phyloP scores from a whole-genome alignment of 2,797 vertebrate genomes.

The Onychomys arenicola region DNA sequence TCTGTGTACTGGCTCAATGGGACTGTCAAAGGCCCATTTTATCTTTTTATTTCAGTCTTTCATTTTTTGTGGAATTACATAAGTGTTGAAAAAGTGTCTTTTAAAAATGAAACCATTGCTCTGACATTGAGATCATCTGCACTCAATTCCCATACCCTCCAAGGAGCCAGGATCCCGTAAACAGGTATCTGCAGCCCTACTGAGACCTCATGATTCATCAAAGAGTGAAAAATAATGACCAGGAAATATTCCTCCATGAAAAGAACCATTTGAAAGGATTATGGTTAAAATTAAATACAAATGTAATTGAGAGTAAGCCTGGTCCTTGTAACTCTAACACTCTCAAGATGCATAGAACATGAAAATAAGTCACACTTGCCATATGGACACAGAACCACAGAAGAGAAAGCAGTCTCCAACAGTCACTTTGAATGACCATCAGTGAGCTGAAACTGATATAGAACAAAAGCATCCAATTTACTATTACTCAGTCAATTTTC shows the following conservation, averaged over 20 bases:
- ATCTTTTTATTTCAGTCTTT: not conserved
- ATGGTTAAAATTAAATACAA: constrained; percentile 36
- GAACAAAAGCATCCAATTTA: not conserved
- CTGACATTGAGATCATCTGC: not conserved
- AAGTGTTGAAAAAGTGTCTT: not conserved
- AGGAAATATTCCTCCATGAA: not conserved
- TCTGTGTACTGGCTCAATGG: not conserved
- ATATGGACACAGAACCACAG: not conserved
- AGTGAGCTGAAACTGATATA: not conserved
- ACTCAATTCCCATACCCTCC: not conserved
- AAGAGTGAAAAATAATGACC: not conserved
- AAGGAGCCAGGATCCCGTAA: not conserved
- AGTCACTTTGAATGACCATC: not conserved
- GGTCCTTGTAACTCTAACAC: not conserved
- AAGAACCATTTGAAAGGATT: not conserved
- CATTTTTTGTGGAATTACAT: constrained; percentile 30
- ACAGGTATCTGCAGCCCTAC: not conserved
- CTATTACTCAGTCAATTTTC: not conserved
- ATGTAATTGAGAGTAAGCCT: constrained; percentile 23
- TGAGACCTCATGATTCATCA: not conserved
- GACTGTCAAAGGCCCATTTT: not conserved
- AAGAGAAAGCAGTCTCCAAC: not conserved
- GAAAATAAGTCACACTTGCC: not conserved
- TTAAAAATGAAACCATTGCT: too few species aligned
- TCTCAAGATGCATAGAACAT: not conserved